phyloP scores from a whole-genome alignment of 2,888 invertebrate genomes.

The Mythimna ferrago region DNA sequence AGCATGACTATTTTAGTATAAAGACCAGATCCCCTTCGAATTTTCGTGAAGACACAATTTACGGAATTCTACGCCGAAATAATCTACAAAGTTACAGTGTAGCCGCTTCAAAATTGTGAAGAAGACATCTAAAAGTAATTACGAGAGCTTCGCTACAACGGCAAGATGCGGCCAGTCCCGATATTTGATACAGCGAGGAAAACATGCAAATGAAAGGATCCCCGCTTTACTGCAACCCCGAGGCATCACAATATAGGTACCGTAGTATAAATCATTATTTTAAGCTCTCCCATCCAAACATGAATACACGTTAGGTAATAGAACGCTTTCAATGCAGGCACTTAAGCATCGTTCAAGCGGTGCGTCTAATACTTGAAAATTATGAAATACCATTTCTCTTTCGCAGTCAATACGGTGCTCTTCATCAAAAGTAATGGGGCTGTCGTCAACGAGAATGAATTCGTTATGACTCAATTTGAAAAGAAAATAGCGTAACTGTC shows the following conservation, averaged over 20 bases:
- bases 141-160: slow-evolving; percentile 70
- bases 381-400: slow-evolving; percentile 54
- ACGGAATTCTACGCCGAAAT: neutral
- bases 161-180: slow-evolving; percentile 68
- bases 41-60: neutral
- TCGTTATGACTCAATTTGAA: slow-evolving; percentile 25
- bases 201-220: slow-evolving; percentile 87
- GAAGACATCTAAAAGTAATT: slow-evolving; percentile 79
- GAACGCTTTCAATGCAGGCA: slow-evolving; percentile 62
- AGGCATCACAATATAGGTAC: slow-evolving; percentile 39
- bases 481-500: slow-evolving; percentile 1
- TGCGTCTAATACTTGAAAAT: slow-evolving; percentile 48
- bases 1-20: neutral
- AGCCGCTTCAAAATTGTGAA: slow-evolving; percentile 67
- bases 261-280: slow-evolving; percentile 69
- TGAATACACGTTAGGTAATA: slow-evolving; percentile 67
- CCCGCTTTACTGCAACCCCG: slow-evolving; percentile 67
- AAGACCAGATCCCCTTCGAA: neutral
- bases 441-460: slow-evolving; percentile 25
- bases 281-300: slow-evolving; percentile 63
- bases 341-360: slow-evolving; percentile 62
- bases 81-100: neutral
- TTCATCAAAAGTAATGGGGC: slow-evolving; percentile 42
- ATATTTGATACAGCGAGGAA: slow-evolving; percentile 84
- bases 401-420: slow-evolving; percentile 21